Evolutionary conservation across 1,140 invertebrate species (phyloP).

Genomic region (Halotydeus destructor): DNA sequence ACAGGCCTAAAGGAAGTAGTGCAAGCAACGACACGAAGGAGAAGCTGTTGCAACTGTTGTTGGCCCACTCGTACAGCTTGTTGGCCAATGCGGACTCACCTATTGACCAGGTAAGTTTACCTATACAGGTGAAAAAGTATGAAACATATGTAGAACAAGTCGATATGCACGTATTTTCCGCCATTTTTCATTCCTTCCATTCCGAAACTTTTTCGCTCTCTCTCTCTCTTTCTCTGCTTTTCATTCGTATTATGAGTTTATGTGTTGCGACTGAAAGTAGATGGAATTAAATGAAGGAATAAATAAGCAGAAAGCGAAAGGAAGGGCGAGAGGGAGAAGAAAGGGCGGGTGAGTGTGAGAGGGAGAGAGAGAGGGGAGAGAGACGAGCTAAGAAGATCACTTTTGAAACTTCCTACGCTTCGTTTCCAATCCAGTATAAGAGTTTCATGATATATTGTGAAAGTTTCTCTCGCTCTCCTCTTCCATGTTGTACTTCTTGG

Average conservation of each 20-base stretch:
- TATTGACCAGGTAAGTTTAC: slow-evolving; percentile 57
- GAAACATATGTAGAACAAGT: no score
- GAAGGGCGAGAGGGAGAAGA: not conserved
- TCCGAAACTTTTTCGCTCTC: not conserved
- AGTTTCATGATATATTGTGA: no score
- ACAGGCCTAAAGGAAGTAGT: slow-evolving; percentile 36
- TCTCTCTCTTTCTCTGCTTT: not conserved
- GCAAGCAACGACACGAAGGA: slow-evolving; percentile 68
- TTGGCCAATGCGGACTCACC: slow-evolving; percentile 70
- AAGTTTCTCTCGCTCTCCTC: not conserved
- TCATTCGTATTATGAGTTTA: no score
- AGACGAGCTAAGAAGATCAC: no score
- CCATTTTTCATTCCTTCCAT: slow-evolving; percentile 5
- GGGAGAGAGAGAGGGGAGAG: no score
- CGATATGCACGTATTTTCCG: not conserved
- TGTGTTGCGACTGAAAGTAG: no score
- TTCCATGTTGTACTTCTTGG: not conserved
- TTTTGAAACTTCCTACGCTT: no score
- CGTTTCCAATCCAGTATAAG: no score
- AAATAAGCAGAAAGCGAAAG: not conserved
- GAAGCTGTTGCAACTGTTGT: slow-evolving; percentile 62
- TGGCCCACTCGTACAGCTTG: slow-evolving; percentile 64
- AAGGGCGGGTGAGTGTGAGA: no score
- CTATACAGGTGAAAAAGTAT: not conserved
- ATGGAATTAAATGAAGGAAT: not conserved